Evolutionary conservation across 1,140 invertebrate genomes (phyloP), one percentile per base, ranked within the genome.

Genomic region (Sycobia sp.): DNA sequence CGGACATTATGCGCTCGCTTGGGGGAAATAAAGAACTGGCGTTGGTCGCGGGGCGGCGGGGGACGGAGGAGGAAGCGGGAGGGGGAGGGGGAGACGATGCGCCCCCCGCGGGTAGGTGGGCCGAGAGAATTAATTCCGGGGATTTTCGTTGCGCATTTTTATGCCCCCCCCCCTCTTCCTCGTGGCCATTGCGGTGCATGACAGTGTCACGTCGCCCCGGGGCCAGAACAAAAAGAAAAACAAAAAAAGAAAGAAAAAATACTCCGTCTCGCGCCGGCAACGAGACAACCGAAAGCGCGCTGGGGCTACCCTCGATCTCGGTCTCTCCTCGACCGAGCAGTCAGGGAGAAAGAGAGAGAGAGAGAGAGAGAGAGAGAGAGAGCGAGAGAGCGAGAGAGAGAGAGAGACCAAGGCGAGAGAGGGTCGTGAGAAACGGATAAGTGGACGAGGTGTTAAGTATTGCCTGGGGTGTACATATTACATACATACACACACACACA

Each of bases 371-470:
- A n/a, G n/a, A n/a, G n/a, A n/a, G n/a, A n/a, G n/a, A n/a, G n/a
- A n/a, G n/a, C n/a, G n/a, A n/a, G n/a, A n/a, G n/a, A n/a, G n/a
- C n/a, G n/a, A n/a, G n/a, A n/a, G n/a, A n/a, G n/a, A n/a, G n/a
- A n/a, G n/a, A n/a, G 34, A 41, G 14, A n/a, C 62, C 56, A 68
- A 71, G 67, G 71, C 66, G 70, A 69, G 69, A 66, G 62, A 71
- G 69, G 69, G 69, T 72, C 74, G 76, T 77, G 76, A 78, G 76
- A 78, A 80, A 73, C 70, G 73, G 73, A 76, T 76, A 80, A 79
- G 77, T 78, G 78, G 76, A 76, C 76, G 77, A 80, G 78, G 78
- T 79, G 78, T 74, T 79, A 79, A 80, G 73, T 77, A 73, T 76
- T 73, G 74, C 73, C 73, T 67, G 64, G 51, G 76, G 69, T 67